phyloP scores from a whole-genome alignment of 2,797 vertebrate genomes.

The Channa striata region DNA sequence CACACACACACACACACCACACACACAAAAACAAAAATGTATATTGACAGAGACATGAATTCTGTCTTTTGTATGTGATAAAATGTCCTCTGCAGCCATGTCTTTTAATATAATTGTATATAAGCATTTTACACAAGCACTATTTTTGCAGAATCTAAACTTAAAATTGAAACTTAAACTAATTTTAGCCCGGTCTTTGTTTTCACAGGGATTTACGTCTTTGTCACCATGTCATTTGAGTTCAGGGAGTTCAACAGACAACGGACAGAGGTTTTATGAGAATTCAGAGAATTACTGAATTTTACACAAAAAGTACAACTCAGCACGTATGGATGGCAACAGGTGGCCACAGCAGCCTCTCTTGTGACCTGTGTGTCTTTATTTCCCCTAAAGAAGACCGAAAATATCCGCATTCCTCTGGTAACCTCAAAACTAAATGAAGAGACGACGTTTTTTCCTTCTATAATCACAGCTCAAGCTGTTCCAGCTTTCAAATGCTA shows the following conservation, averaged over 20 bases:
- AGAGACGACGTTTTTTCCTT: too few relatives aligned
- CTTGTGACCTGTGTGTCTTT: not conserved
- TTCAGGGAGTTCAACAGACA: not conserved
- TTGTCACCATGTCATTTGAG: too few relatives aligned
- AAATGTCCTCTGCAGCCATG: too few relatives aligned
- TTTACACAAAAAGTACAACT: not conserved
- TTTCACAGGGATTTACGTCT: too few relatives aligned
- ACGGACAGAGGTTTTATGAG: not conserved
- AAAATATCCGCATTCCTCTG: not conserved
- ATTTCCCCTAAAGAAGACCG: not conserved
- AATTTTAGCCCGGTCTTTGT: too few relatives aligned
- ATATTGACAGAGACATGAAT: too few relatives aligned
- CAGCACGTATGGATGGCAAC: not conserved
- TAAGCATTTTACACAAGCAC: too few relatives aligned
- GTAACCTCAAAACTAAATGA: not conserved
- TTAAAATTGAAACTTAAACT: too few relatives aligned
- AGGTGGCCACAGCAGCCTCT: constrained; percentile 7
- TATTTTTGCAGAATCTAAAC: too few relatives aligned
- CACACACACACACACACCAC: too few relatives aligned
- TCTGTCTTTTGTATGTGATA: too few relatives aligned
- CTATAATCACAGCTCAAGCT: not conserved
- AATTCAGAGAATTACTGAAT: not conserved
- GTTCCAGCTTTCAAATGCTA: not conserved
- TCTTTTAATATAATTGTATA: too few relatives aligned
- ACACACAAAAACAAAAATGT: not conserved